Evolutionary conservation across 2,797 vertebrate species (phyloP), one percentile per base, ranked within the genome.

Genomic region (Ctenopoma kingsleyae): DNA sequence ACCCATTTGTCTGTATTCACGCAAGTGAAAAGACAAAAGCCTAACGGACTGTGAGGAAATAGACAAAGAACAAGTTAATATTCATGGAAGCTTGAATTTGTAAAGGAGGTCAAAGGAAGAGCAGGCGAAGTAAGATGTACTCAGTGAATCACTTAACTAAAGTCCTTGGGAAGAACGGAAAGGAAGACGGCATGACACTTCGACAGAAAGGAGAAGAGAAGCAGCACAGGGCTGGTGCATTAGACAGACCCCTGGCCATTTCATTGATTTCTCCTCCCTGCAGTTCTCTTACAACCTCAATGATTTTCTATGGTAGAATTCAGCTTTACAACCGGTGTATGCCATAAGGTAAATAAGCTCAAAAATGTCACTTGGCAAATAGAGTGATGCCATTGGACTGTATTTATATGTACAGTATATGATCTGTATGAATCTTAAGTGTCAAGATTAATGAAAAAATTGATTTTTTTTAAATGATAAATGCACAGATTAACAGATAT

Each of bases 191-290:
- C 4, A 22, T n/a, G 25, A 55, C 43, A 54, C 27, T n/a, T 25
- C 2, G 11, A 48, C 15, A 15, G 7, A 44, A 12, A 62, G 13
- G 32, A 60, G 19, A 20, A 7, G 41, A 47, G 25, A 12, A 55
- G 36, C 16, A 3, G 36, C 19, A 27, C 5, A 19, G 40, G 20
- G 49, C 15, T 30, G 19, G 5, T 9, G 25, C 25, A 55, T 9
- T 3, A 44, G 8, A 8, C 17, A 44, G 43, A 8, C n/a, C n/a
- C 27, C 11, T n/a, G 16, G 58, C 19, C 22, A 57, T 44, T 62
- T 65, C n/a, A 53, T 51, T 57, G 67, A 65, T 69, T 83, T 76
- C 8, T 58, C 40, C 41, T 52, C 17, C 30, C 10, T 58, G 51
- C 38, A 46, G 20, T 67, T 67, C 20, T 57, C 30, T 38, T 47